Base-by-base conservation (phyloP, 2,797 vertebrate genomes). In the Microctenopoma steveboyesi region DNA sequence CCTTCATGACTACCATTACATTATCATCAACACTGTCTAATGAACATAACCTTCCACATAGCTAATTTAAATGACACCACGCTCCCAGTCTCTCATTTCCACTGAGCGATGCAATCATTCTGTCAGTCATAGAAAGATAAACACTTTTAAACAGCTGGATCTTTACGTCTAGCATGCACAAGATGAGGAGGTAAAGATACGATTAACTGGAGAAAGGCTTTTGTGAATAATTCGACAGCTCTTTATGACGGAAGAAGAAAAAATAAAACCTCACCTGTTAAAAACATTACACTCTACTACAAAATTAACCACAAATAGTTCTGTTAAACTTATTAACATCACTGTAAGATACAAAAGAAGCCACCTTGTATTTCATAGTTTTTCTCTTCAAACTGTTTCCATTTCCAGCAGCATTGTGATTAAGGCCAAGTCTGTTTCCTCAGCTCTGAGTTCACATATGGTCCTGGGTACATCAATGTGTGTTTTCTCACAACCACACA, bases 11-110 rank as follows among this genome's bases (percentile, higher is more conserved):
- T 33, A 35, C 75, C 48, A 79, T 80, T 64, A 67, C 46, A 79
- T 79, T 65, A 81, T 73, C 51, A 62, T 55, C 30, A 76, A 76
- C 70, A 59, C 76, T 51, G 64, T 67, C 66, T 82, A 74, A 74
- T 84, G 65, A 83, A 66, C 78, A 55, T 22, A 69, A 69, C 73
- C 61, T 55, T 79, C 76, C 76, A 63, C 7, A 10, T 33, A 33
- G 74, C 33, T 82, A 72, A 83, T 78, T 56, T 69, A 37, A 77
- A 55, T 39, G 63, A 81, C 69, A 79, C 53, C 14, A 25, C 16
- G 55, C 35, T 22, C 42, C 48, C 25, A 0, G 12, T 58, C 64
- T 45, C 55, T 69, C 57, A 64, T 82, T 83, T 81, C 54, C 68
- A 79, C 57, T 40, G 27, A 71, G 55, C 49, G 65, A 46, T 45